A percentile compares a stretch with the other conserved stretches of the same genome.
These are phyloP conservation scores for Sinella curviseta DNA, from an alignment of 1,140 invertebrate genomes.

Conservation along the genomic window DNA sequence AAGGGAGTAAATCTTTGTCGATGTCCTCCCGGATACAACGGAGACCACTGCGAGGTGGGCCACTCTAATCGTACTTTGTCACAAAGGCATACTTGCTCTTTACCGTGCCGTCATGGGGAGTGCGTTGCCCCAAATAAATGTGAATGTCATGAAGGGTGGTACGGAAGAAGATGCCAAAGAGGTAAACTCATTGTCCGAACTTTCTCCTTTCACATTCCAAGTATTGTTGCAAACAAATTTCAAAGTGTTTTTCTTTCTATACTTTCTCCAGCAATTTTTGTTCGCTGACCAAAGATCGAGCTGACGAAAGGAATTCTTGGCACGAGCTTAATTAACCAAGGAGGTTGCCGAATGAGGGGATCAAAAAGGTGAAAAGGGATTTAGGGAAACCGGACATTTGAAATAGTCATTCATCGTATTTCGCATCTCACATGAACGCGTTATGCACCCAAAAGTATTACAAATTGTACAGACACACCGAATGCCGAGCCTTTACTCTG, in stretches of 20 bases:
- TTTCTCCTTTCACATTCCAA: not conserved
- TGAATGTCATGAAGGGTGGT: constrained; percentile 71
- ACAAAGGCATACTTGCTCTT: constrained; percentile 67
- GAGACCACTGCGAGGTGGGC: constrained; percentile 81
- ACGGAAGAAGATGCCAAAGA: constrained; percentile 67
- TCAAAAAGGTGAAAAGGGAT: too few species aligned
- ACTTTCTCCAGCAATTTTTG: not conserved
- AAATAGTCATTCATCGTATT: not conserved
- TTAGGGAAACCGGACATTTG: too few species aligned
- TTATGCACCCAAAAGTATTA: not conserved
- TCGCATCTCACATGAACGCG: not conserved
- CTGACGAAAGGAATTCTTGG: too few species aligned
- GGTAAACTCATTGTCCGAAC: constrained; percentile 27
- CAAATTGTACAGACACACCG: not conserved
- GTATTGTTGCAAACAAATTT: too few species aligned
- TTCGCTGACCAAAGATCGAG: too few species aligned
- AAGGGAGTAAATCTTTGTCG: constrained; percentile 69
- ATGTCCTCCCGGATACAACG: constrained; percentile 73
- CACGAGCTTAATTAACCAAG: too few species aligned
- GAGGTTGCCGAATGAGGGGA: too few species aligned
- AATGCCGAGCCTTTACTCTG: too few species aligned
- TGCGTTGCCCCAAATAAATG: constrained; percentile 69
- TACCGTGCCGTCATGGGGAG: constrained; percentile 68
- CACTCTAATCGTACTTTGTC: constrained; percentile 54
- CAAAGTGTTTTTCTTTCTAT: not conserved